A percentile compares a stretch with the other conserved stretches of the same genome.
Conservation (phyloP, 1,140 invertebrate species). For the Rhizoglyphus robini region DNA sequence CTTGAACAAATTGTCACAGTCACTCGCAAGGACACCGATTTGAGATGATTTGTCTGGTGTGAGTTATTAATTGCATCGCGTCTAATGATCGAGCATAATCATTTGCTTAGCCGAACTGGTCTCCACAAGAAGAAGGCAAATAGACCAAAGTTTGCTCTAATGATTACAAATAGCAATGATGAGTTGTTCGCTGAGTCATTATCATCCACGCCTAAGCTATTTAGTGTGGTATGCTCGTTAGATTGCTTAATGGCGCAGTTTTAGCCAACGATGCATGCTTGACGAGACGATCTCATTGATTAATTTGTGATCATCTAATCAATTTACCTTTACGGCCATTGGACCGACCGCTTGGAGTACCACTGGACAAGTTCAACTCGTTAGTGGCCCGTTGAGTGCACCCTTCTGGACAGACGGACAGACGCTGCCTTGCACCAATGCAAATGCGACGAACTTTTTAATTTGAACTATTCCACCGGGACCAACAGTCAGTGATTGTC, state of each 20-base stretch:
- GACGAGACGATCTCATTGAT: not conserved
- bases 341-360: not conserved
- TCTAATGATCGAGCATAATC: not conserved
- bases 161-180: not conserved
- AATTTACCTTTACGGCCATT: conserved; percentile 6
- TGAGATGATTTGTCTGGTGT: too few relatives aligned
- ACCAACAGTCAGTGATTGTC: not conserved
- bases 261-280: not conserved
- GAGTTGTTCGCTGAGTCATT: not conserved
- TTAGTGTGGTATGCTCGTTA: not conserved
- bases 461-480: not conserved
- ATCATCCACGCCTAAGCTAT: conserved; percentile 12
- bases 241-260: not conserved
- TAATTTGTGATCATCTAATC: not conserved
- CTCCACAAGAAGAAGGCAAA: too few relatives aligned
- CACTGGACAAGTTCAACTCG: not conserved
- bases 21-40: too few relatives aligned
- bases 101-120: too few relatives aligned
- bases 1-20: too few relatives aligned
- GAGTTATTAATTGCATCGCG: too few relatives aligned
- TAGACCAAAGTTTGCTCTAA: too few relatives aligned
- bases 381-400: not conserved
- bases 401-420: too few relatives aligned
- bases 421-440: too few relatives aligned
- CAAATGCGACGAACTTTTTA: conserved; percentile 1